phyloP scores from a whole-genome alignment of 1,140 invertebrate species.

The Pseudomyrmex cubaensis region DNA sequence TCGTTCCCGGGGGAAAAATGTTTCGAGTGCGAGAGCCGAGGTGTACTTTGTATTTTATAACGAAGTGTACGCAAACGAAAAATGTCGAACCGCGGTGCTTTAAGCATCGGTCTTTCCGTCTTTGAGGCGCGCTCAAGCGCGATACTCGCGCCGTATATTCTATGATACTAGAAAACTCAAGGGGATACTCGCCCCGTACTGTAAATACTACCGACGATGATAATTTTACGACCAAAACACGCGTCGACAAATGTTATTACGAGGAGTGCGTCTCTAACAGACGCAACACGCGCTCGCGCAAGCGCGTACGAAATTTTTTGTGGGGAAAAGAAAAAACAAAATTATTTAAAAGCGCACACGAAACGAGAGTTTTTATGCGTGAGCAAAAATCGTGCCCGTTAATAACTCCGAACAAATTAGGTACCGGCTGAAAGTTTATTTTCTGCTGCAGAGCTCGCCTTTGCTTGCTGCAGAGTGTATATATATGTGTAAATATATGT shows the following conservation, averaged over 20 bases:
- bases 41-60: conserved; percentile 40
- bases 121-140: conserved; percentile 38
- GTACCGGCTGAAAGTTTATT: conserved; percentile 16
- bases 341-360: neutral
- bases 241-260: conserved; percentile 8
- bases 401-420: conserved; percentile 18
- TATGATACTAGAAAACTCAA: conserved; percentile 31
- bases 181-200: neutral
- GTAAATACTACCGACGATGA: conserved; percentile 41
- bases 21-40: neutral
- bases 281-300: neutral
- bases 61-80: conserved; percentile 41
- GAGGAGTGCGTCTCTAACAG: conserved; percentile 1
- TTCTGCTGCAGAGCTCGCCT: neutral
- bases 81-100: conserved; percentile 5
- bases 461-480: neutral
- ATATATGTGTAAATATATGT: too few species aligned
- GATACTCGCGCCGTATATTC: conserved; percentile 9
- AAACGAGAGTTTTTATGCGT: neutral
- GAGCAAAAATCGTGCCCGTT: neutral
- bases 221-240: conserved; percentile 26
- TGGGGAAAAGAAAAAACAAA: too few species aligned
- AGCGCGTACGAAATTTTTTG: neutral
- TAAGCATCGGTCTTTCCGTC: conserved; percentile 4
- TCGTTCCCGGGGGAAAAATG: neutral